Percentiles rank a stretch among this genome's conserved stretches.
Evolutionary conservation across 2,113 vertebrate genomes (phyloP).

Genomic region (Cettia cetti): DNA sequence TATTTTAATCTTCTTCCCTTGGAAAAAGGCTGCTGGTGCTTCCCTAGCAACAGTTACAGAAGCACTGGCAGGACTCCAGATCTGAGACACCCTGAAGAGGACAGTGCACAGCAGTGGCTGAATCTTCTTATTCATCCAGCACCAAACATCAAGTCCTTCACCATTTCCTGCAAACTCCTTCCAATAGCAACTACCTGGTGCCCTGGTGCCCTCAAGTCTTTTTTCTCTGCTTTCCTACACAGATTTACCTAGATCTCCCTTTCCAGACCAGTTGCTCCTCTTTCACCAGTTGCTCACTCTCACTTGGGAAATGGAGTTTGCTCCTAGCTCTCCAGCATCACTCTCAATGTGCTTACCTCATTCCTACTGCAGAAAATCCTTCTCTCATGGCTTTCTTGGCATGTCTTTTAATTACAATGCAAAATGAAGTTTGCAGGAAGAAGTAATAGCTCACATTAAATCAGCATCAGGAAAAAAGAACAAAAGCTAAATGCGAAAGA

Average conservation of each 20-base stretch:
- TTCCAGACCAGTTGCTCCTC: not conserved
- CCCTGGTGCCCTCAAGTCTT: not conserved
- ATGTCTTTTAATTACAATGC: not conserved
- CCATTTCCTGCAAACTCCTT: not conserved
- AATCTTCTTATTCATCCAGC: not conserved
- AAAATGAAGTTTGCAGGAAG: not conserved
- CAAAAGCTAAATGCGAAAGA: not conserved
- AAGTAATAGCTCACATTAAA: not conserved
- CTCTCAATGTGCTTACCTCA: not conserved
- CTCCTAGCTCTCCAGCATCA: not conserved
- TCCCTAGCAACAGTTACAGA: not conserved
- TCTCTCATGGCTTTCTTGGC: not conserved
- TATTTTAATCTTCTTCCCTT: constrained; percentile 7
- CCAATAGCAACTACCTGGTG: not conserved
- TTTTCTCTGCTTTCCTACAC: not conserved
- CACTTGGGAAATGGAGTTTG: not conserved
- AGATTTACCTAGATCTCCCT: not conserved
- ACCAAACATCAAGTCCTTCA: not conserved
- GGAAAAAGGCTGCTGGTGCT: constrained; percentile 16
- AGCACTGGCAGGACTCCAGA: not conserved
- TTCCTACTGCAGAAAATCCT: not conserved
- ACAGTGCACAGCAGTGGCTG: not conserved
- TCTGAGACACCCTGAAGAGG: not conserved
- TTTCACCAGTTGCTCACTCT: not conserved
- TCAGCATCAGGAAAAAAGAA: not conserved